These are phyloP conservation scores for Spinus pinus DNA, from an alignment of 2,797 vertebrate species.

Conservation along the genomic window DNA sequence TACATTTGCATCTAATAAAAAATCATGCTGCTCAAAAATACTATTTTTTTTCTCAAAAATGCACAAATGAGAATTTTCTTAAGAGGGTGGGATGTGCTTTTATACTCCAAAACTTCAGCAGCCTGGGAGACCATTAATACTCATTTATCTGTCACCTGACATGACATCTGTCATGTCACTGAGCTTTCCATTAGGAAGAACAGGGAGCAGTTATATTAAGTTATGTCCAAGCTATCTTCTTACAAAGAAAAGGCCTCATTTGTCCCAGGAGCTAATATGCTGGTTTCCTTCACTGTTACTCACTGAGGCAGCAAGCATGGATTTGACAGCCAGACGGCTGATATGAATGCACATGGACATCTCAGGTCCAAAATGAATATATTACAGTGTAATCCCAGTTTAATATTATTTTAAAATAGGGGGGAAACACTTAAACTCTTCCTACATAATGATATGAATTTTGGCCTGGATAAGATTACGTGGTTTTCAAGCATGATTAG, in stretches of 20 bases:
- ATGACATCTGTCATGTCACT: conserved; percentile 41
- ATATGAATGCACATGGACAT: conserved; percentile 49
- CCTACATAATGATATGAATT: conserved; percentile 36
- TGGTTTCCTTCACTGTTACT: conserved; percentile 31
- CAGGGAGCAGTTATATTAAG: conserved; percentile 37
- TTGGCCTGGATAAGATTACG: conserved; percentile 58
- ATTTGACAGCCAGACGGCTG: conserved; percentile 47
- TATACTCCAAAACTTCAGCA: not conserved
- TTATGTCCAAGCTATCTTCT: conserved; percentile 29
- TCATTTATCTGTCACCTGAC: conserved; percentile 34
- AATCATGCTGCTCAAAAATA: not conserved
- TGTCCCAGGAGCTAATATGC: conserved; percentile 44
- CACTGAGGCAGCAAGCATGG: conserved; percentile 24
- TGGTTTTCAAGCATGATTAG: conserved; percentile 61
- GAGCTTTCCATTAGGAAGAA: conserved; percentile 21
- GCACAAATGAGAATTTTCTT: not conserved
- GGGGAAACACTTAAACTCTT: conserved; percentile 50
- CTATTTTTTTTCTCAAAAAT: not conserved
- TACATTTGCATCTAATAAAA: not conserved
- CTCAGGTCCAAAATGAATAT: conserved; percentile 34
- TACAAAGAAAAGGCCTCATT: conserved; percentile 40
- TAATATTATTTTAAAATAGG: conserved; percentile 48
- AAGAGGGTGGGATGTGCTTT: not conserved
- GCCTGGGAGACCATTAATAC: conserved; percentile 4
- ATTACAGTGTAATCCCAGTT: conserved; percentile 45